phyloP scores from a whole-genome alignment of 2,797 vertebrate genomes.

The Darevskia mixta region DNA sequence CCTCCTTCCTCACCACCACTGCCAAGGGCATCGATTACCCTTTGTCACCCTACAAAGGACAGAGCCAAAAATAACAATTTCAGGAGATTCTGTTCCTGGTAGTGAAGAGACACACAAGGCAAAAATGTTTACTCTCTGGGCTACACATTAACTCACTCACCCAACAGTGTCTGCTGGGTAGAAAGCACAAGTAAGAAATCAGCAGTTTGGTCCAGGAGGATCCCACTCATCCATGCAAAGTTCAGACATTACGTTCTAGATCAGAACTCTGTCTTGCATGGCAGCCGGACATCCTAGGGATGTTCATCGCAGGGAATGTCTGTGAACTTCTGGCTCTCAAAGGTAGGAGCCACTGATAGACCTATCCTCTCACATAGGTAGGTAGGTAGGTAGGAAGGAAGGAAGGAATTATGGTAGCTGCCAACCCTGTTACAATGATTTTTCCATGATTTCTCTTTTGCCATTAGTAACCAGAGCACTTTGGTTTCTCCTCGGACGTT shows the following conservation, averaged over 20 bases:
- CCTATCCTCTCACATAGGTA: neutral
- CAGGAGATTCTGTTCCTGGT: constrained; percentile 59
- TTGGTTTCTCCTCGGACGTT: too few species aligned
- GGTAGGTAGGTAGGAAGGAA: too few species aligned
- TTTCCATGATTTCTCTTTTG: neutral
- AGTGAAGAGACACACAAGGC: constrained; percentile 52
- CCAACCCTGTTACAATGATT: neutral
- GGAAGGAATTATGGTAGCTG: neutral
- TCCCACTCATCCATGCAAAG: neutral
- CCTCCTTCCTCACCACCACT: neutral
- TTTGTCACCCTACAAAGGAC: constrained; percentile 16
- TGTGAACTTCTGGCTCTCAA: neutral
- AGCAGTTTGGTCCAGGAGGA: neutral
- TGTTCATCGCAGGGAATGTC: constrained; percentile 24
- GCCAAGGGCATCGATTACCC: constrained; percentile 19
- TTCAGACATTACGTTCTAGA: neutral
- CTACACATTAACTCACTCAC: constrained; percentile 50
- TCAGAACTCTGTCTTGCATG: neutral
- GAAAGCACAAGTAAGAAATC: neutral
- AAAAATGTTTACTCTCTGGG: constrained; percentile 63
- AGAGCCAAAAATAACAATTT: constrained; percentile 46
- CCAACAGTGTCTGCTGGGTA: constrained; percentile 4
- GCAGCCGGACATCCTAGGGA: constrained; percentile 61
- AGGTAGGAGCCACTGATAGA: neutral
- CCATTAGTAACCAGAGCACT: too few species aligned